Evolutionary conservation across 2,797 vertebrate genomes (phyloP), one percentile per base, ranked within the genome.

Genomic region (Mormyrus proboscirostris): DNA sequence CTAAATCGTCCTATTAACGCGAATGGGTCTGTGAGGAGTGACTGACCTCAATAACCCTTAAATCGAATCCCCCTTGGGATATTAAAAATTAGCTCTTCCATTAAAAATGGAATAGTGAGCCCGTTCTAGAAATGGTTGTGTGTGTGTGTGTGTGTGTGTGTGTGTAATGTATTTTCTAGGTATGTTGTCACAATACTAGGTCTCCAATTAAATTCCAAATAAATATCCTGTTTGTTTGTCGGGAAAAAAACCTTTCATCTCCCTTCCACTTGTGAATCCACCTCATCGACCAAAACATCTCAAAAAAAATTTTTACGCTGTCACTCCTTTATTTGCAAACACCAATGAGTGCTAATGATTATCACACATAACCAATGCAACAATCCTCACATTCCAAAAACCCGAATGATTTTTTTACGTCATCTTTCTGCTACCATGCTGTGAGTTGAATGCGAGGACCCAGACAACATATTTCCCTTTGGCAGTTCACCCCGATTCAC

Each of bases 1-100:
- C 88, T 73, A 57, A 89, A 59, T 2, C 53, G 41, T 89, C 53
- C 76, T 41, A 59, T 89, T 59, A 84, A 89, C 55, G 53, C 2
- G 19, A 65, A 62, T 89, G 41, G 38, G 88, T 16, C 41, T 86
- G 62, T 62, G 47, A 62, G 29, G 76, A 88, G 51, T 14, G 51
- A 6, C 88, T 47, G 69, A 82, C 51, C 73, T 14, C 47, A 86
- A 33, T 86, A 87, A 59, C 65, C 62, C 19, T n/a, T 57, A 87
- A 87, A 51, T 57, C 85, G 16, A 87, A 87, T 79, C 62, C 53
- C 29, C 85, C 87, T 44, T 49, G 50, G 85, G 38, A 87, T 57
- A 44, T 79, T 89, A 29, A 38, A 65, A 33, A 16, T 33, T 33
- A 33, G 29, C 29, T 33, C 29, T 33, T 33, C 29, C 29, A 33